phyloP scores from a whole-genome alignment of 2,113 vertebrate genomes.

The Hymenochirus boettgeri region DNA sequence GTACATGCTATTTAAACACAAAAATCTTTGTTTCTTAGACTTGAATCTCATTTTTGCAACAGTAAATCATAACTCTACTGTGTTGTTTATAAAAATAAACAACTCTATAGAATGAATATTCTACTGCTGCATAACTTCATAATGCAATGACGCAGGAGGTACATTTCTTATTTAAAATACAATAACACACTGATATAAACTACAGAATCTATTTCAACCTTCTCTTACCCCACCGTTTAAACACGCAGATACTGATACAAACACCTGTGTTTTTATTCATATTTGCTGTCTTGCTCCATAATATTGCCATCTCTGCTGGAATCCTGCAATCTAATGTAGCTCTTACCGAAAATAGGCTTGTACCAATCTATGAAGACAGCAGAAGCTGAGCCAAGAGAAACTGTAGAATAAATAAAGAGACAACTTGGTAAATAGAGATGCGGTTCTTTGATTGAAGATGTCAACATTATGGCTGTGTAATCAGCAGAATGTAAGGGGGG shows the following conservation, averaged over 20 bases:
- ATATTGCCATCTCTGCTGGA: constrained; percentile 25
- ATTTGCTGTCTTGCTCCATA: constrained; percentile 16
- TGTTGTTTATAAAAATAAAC: no score
- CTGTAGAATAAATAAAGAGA: constrained; percentile 14
- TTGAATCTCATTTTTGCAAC: no score
- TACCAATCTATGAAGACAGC: constrained; percentile 10
- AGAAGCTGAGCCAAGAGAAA: not conserved
- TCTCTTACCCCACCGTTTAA: not conserved
- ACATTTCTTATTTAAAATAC: not conserved
- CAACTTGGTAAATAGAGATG: constrained; percentile 22
- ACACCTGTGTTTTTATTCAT: not conserved
- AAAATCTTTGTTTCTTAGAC: no score
- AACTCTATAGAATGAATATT: no score
- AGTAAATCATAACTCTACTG: no score
- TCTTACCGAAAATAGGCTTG: constrained; percentile 18
- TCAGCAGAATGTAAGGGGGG: constrained; percentile 8
- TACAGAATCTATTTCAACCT: not conserved
- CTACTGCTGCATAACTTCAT: no score
- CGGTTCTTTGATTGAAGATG: constrained; percentile 23
- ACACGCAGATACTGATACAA: constrained; percentile 1
- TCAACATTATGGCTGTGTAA: constrained; percentile 25
- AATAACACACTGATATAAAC: not conserved
- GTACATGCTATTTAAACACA: no score
- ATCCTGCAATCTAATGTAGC: constrained; percentile 12
- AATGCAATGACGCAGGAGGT: no score